These are phyloP conservation scores for Taeniopygia guttata DNA, from an alignment of 2,797 vertebrate genomes.

Conservation along the genomic window DNA sequence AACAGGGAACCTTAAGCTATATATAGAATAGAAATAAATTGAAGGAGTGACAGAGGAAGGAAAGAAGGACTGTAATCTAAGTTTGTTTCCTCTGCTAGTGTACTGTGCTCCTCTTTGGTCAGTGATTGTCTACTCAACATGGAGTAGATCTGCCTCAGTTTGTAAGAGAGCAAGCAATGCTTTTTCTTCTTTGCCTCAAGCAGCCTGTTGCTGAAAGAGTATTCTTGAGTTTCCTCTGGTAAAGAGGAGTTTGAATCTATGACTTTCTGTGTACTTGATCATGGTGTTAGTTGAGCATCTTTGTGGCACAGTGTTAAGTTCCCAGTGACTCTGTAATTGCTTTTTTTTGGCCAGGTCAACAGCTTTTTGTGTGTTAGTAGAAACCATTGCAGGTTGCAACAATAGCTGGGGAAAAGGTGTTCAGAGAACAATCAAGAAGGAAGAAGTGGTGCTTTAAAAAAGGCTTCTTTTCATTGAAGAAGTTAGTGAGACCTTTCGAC, in stretches of 20 bases:
- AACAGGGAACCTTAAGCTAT: background rate
- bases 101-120: background rate
- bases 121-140: accelerated
- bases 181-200: background rate
- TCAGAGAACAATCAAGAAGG: background rate
- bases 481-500: background rate
- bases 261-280: background rate
- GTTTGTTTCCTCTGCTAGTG: background rate
- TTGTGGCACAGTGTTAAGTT: background rate
- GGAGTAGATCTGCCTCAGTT: background rate
- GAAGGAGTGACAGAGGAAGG: too few relatives aligned
- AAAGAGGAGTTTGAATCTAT: background rate
- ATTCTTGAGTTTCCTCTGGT: background rate
- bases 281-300: background rate
- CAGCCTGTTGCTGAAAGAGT: background rate
- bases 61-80: background rate
- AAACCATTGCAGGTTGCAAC: background rate
- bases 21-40: background rate
- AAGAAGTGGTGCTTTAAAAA: background rate
- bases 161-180: background rate
- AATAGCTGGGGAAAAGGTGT: background rate
- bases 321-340: background rate
- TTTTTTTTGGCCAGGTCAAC: background rate
- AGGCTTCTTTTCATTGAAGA: accelerated
- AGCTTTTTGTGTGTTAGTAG: background rate